Evolutionary conservation across 2,113 vertebrate species (phyloP), one percentile per base, ranked within the genome.

Genomic region (Gobiocypris rarus): DNA sequence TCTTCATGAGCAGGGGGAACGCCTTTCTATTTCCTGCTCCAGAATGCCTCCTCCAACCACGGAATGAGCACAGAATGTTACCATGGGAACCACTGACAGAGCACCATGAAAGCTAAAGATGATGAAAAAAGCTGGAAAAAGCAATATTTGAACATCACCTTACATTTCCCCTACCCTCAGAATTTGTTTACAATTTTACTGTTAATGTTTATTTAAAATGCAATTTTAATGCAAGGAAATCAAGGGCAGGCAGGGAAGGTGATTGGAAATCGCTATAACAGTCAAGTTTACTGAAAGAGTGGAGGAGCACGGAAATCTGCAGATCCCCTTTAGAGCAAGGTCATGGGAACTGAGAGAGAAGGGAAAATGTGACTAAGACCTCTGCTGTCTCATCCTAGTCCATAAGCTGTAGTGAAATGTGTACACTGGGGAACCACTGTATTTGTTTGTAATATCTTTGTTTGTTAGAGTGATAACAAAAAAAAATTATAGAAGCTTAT

Each of bases 61-160:
- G 15, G 54, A 50, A 75, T 56, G 61, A 84, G 79, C 65, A 52
- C 69, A 85, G 50, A 80, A 88, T 50, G 69, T 61, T 86, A 73
- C 63, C 54, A 81, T 88, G 82, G 76, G 58, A 85, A 86, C 70
- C 54, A 38, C 61, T 71, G 83, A 81, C 70, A 81, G 84, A 83
- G 87, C 87, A 86, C 87, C 84, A 88, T 77, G 77, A 81, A 86
- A 63, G 70, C 76, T 58, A 86, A 88, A 71, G 65, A 71, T 84
- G 74, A 76, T 84, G 82, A 81, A 50, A 67, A 10, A 80, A 65
- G 24, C 38, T 65, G 75, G 83, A 69, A 82, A 83, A 87, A 70
- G 67, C 81, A 63, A 80, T 24, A 75, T 31, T 83, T 85, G 81
- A 85, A 81, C 41, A 85, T 83, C 67, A 48, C 43, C 28, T 10